Percentiles rank a stretch among this genome's conserved stretches.
Evolutionary conservation across 2,797 vertebrate species (phyloP).

Genomic region (Mus caroli): DNA sequence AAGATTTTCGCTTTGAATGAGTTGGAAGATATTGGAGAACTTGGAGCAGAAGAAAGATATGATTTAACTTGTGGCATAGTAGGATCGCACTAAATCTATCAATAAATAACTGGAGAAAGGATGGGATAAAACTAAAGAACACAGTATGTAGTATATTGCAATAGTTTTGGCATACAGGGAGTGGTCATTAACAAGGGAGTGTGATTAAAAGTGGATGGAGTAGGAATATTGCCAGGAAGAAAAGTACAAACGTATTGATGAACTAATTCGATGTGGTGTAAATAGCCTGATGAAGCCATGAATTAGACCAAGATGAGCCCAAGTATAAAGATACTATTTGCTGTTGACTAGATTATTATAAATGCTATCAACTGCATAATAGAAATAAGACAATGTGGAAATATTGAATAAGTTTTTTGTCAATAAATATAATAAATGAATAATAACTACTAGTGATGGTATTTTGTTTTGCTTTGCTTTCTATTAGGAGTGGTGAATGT

Average conservation of each 20-base stretch:
- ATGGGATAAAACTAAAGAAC: not conserved
- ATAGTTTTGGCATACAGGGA: not conserved
- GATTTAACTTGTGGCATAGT: not conserved
- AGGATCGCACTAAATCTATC: not conserved
- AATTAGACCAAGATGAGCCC: constrained; percentile 16
- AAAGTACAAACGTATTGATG: not conserved
- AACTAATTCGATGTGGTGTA: not conserved
- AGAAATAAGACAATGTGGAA: not conserved
- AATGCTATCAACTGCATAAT: constrained; percentile 3
- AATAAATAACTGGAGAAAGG: not conserved
- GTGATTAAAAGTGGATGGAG: not conserved
- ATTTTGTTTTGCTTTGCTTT: not conserved
- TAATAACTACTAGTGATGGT: constrained; percentile 2
- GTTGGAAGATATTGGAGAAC: not conserved
- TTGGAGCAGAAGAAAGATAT: not conserved
- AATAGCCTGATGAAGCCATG: constrained; percentile 1
- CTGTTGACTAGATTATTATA: constrained; percentile 4
- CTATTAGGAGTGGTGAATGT: not conserved
- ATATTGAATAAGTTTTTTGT: constrained; percentile 20
- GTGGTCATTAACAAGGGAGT: not conserved
- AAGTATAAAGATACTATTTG: constrained; percentile 1
- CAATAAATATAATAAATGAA: not conserved
- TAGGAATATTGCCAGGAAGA: not conserved
- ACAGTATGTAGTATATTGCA: not conserved
- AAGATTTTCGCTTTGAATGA: constrained; percentile 1